A percentile compares a stretch with the other conserved stretches of the same genome.
Conservation (phyloP, 2,888 invertebrate genomes). For the Sepioteuthis lessoniana region DNA sequence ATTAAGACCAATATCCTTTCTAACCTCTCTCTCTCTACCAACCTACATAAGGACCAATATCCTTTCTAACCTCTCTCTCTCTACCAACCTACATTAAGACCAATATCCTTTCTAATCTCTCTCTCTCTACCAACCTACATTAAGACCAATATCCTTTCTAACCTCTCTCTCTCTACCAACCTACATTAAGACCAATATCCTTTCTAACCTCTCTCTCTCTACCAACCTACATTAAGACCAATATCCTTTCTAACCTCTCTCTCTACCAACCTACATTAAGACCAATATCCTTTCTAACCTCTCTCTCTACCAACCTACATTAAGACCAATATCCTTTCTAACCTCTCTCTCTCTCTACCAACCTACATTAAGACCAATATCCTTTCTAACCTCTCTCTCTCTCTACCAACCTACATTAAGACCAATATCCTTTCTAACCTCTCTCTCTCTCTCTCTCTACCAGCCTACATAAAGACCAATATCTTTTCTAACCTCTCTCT, state of each 20-base stretch:
- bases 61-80: no score
- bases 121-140: no score
- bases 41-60: no score
- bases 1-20: background rate
- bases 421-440: no score
- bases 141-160: no score
- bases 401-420: no score
- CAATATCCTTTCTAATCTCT: background rate
- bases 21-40: no score
- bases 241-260: no score
- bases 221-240: no score
- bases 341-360: background rate
- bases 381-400: background rate
- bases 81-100: background rate
- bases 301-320: no score
- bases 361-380: background rate
- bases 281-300: background rate
- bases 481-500: background rate
- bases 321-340: no score
- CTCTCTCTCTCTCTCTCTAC: no score
- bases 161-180: background rate
- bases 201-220: background rate
- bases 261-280: background rate
- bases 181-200: background rate
- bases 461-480: background rate